Evolutionary conservation across 2,113 vertebrate genomes (phyloP).

Genomic region (Numenius arquata): DNA sequence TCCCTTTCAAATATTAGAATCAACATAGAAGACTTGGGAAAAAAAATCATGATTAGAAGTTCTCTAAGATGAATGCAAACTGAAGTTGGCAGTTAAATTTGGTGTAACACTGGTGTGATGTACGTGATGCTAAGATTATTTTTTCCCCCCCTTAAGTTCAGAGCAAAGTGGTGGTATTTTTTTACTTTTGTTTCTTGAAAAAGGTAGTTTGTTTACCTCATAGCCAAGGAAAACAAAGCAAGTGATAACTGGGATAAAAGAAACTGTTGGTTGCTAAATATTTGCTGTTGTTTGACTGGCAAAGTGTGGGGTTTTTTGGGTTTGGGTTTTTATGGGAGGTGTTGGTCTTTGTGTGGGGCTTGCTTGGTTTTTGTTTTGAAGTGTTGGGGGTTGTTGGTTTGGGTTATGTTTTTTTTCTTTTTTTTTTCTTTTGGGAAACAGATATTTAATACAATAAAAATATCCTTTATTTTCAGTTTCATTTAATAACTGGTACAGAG

Average conservation of each 20-base stretch:
- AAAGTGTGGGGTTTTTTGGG: accelerated
- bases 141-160: background rate
- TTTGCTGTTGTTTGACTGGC: background rate
- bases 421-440: background rate
- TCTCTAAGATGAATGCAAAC: background rate
- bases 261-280: background rate
- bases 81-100: background rate
- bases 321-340: accelerated
- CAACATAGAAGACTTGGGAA: background rate
- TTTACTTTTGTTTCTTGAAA: background rate
- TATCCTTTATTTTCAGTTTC: background rate
- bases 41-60: background rate
- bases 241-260: background rate
- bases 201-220: background rate
- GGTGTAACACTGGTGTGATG: background rate
- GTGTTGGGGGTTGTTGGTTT: background rate
- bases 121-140: background rate
- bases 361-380: background rate
- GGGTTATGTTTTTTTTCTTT: background rate
- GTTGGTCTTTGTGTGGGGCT: background rate
- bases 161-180: background rate
- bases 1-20: background rate
- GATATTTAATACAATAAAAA: background rate
- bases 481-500: background rate
- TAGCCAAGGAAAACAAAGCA: background rate